Base-by-base conservation (phyloP, 1,140 invertebrate species). In the Cydia splendana region DNA sequence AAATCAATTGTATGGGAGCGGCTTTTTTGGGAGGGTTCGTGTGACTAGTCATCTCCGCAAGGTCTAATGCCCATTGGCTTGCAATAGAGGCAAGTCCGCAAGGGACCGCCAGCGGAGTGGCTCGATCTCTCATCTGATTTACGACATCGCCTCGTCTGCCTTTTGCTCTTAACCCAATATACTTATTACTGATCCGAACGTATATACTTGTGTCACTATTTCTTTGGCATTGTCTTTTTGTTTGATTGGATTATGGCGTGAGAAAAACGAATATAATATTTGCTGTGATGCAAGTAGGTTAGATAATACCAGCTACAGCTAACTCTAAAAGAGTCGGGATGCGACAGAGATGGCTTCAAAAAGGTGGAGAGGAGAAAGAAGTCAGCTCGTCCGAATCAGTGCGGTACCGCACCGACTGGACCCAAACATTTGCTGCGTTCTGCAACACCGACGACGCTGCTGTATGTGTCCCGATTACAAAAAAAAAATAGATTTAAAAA, bases 71-170 rank as follows among this genome's bases (percentile, higher is more conserved):
- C 15, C n/a, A n/a, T 1, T 71, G 67, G 34, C 2, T 0, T 0
- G 6, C 4, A 71, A 45, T 18, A 18, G 6, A 71, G 34, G 30
- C 5, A 38, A 38, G 67, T 71, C 24, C 67, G 67, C 67, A 13
- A 42, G 67, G 67, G 67, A 71, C 28, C 65, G 30, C 18, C 67
- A 38, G 6, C 12, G 15, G n/a, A 42, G 67, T 67, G 28, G 30
- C 13, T 38, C 67, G 67, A 42, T 71, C 67, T 71, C 67, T 71
- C 38, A 71, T 71, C 45, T 71, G 67, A 71, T 71, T 71, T 71
- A 71, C 34, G 67, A 42, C 67, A 71, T 42, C 30, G 67, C 67
- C 67, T 71, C 67, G 67, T 71, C 34, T 45, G 67, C 67, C 34
- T 45, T 71, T 71, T 42, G 67, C 34, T 53, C 67, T 42, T 71